Evolutionary conservation across 1,140 invertebrate genomes (phyloP).

Genomic region (Meloidogyne floridensis): DNA sequence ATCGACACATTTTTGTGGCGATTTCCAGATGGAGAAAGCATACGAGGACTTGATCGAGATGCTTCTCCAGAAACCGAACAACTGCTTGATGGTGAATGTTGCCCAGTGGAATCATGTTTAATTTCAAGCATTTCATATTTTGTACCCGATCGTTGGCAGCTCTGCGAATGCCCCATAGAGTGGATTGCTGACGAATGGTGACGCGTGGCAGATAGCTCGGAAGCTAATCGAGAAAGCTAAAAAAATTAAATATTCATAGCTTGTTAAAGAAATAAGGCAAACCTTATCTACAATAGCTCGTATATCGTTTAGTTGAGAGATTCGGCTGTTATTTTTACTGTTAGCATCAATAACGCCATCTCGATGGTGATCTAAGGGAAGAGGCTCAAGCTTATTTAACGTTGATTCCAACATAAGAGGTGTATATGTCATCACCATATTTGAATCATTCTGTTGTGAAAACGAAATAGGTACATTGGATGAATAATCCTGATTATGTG

Average conservation of each 20-base stretch:
- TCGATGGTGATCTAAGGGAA: neutral
- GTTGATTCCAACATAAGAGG: neutral
- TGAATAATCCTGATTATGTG: neutral
- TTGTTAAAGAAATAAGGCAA: neutral
- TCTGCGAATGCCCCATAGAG: conserved; percentile 1
- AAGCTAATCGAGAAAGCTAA: conserved; percentile 35
- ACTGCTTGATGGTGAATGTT: neutral
- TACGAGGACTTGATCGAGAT: neutral
- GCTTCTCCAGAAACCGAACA: neutral
- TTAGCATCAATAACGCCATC: neutral
- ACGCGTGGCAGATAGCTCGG: conserved; percentile 36
- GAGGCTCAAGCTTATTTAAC: neutral
- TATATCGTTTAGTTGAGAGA: conserved; percentile 39
- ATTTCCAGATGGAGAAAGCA: neutral
- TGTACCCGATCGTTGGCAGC: neutral
- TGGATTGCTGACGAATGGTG: conserved; percentile 35
- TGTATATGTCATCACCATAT: neutral
- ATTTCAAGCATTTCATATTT: conserved; percentile 24
- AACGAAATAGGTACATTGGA: neutral
- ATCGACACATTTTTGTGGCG: conserved; percentile 34
- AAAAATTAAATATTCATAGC: neutral
- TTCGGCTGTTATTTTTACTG: neutral
- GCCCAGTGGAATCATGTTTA: neutral
- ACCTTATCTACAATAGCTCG: conserved; percentile 41
- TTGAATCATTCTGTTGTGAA: neutral